These are phyloP conservation scores for Idaea straminata DNA, from an alignment of 2,888 invertebrate genomes.

Conservation along the genomic window DNA sequence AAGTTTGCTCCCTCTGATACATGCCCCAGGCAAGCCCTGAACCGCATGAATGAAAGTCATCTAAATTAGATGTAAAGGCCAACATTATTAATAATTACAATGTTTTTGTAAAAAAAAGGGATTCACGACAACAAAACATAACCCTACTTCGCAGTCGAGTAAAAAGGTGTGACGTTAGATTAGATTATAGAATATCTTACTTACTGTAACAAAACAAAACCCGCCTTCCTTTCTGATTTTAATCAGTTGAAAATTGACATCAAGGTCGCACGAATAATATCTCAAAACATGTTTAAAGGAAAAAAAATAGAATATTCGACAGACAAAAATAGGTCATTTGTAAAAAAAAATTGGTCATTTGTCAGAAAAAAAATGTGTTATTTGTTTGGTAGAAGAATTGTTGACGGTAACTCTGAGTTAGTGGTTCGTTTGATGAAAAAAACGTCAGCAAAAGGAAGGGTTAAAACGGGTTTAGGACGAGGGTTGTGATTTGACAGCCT, in stretches of 20 bases:
- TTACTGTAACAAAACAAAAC: not conserved
- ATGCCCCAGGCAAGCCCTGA: too few relatives aligned
- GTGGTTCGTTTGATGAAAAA: slow-evolving; percentile 35
- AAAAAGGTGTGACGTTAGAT: not conserved
- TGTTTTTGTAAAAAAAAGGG: not conserved
- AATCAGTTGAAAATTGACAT: not conserved
- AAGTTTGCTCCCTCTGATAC: too few relatives aligned
- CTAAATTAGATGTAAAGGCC: too few relatives aligned
- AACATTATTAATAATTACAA: too few relatives aligned
- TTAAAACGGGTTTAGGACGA: slow-evolving; percentile 34
- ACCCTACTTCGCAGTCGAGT: not conserved
- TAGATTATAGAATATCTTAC: not conserved
- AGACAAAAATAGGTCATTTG: not conserved
- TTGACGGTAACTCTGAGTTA: slow-evolving; percentile 25
- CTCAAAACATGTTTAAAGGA: not conserved
- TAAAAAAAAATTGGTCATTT: not conserved
- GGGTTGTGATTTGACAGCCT: slow-evolving; percentile 36
- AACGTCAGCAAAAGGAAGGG: slow-evolving; percentile 31
- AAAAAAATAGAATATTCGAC: not conserved
- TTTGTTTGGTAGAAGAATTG: slow-evolving; percentile 29
- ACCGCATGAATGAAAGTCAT: too few relatives aligned
- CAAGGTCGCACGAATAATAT: not conserved
- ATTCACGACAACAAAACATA: not conserved
- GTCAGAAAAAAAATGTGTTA: slow-evolving; percentile 18
- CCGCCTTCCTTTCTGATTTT: not conserved